These are phyloP conservation scores for Sebastes diaconus DNA, from an alignment of 2,797 vertebrate genomes.

Conservation along the genomic window DNA sequence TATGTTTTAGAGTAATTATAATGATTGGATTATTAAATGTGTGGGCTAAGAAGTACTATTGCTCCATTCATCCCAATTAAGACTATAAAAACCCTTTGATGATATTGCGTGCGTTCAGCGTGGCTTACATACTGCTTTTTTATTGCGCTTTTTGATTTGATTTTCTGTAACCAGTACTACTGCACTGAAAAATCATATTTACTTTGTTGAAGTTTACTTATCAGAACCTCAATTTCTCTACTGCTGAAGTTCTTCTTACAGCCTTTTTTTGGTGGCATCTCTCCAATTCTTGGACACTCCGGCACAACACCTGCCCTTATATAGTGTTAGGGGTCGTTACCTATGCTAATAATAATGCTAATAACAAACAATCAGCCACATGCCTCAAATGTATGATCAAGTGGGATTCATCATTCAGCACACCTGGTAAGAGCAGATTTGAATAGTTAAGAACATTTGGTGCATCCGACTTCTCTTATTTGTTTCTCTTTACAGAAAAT, in stretches of 20 bases:
- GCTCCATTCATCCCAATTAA: too few species aligned
- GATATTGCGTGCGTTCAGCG: too few species aligned
- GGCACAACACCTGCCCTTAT: not conserved
- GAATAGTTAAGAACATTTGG: not conserved
- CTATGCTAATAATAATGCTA: not conserved
- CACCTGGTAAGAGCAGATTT: not conserved
- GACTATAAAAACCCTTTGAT: too few species aligned
- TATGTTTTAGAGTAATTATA: too few species aligned
- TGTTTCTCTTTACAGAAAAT: not conserved
- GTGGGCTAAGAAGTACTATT: too few species aligned
- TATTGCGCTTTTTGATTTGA: too few species aligned
- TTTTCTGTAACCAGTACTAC: fast-evolving
- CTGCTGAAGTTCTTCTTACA: not conserved
- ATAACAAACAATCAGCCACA: not conserved
- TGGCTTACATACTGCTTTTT: too few species aligned
- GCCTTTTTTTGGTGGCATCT: not conserved
- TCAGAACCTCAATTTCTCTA: not conserved
- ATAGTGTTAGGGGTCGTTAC: not conserved
- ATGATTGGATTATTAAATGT: too few species aligned
- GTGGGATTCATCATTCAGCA: not conserved
- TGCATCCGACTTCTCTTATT: not conserved
- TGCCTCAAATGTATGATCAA: not conserved
- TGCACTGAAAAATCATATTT: too few species aligned
- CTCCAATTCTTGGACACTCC: not conserved
- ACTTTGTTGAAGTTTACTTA: not conserved